phyloP scores from a whole-genome alignment of 2,888 invertebrate genomes.

The Arctia plantaginis region DNA sequence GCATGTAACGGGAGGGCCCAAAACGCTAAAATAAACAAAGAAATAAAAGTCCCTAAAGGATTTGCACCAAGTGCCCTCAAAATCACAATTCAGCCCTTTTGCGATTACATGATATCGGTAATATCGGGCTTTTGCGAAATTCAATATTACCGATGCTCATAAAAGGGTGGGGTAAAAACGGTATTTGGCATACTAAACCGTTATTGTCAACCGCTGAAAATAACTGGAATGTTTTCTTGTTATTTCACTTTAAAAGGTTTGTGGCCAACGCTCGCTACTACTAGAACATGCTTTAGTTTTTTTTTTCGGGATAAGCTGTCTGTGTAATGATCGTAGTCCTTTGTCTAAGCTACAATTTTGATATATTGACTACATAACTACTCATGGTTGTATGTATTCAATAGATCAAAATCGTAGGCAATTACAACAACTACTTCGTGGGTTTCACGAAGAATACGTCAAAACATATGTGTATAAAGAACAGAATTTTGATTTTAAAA shows the following conservation, averaged over 20 bases:
- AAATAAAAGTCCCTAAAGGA: conserved; percentile 61
- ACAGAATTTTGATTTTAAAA: no score
- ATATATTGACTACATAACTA: no score
- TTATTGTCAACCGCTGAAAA: conserved; percentile 53
- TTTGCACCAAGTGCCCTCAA: conserved; percentile 60
- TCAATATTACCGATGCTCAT: conserved; percentile 61
- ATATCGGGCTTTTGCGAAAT: conserved; percentile 59
- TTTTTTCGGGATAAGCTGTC: neutral
- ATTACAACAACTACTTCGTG: no score
- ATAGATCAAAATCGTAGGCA: no score
- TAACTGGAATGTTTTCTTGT: conserved; percentile 51
- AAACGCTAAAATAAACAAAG: conserved; percentile 64
- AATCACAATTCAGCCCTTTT: conserved; percentile 64
- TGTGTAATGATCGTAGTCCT: neutral
- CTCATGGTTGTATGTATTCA: no score
- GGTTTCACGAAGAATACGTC: no score
- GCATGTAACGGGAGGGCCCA: conserved; percentile 41
- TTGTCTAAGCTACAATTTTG: no score
- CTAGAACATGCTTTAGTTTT: conserved; percentile 10
- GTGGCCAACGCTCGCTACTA: conserved; percentile 37
- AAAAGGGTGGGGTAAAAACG: conserved; percentile 53
- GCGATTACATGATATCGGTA: conserved; percentile 63
- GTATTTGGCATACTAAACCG: conserved; percentile 51
- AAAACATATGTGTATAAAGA: no score
- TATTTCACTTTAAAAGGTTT: conserved; percentile 51